Base-by-base conservation (phyloP, 2,113 vertebrate genomes). In the Leptobrachium ailaonicum region DNA sequence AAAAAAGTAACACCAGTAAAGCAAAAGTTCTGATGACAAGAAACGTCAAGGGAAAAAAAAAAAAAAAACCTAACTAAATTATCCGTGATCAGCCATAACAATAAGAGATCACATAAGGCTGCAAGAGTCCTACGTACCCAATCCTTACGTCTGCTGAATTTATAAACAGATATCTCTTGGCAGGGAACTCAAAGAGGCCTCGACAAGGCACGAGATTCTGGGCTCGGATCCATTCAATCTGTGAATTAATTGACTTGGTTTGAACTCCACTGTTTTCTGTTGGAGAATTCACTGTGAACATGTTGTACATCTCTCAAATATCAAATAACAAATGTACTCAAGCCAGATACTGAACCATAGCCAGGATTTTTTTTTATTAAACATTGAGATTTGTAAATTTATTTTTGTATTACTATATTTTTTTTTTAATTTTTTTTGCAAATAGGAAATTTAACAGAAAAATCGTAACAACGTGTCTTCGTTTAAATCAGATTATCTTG, bases 211-310 rank as follows among this genome's bases (percentile, higher is more conserved):
- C 82, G 82, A 78, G 68, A 89, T 92, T 94, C 93, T 93, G 93
- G 93, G 93, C 93, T 93, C 85, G 86, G 86, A 89, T 93, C 93
- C 93, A 93, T 93, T 92, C 90, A 90, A 90, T 93, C 90, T 88
- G 90, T 93, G 93, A 93, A 94, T 94, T 94, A 93, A 93, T 93
- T 94, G 93, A 94, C 93, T 94, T 90, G 90, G 89, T 91, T 90
- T 94, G 93, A 94, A 93, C 93, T 92, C 91, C 92, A 90, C 91
- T 95, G 94, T 95, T 94, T 93, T 91, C 90, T 92, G 91, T 93
- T 92, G 90, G 92, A 95, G 91, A 92, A 94, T 93, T 95, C 92
- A 91, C 94, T 94, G 92, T 91, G 91, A 93, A 94, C 93, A 93
- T 93, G 90, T 91, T 93, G 92, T 92, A 94, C 90, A 92, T 93